Evolutionary conservation across 2,797 vertebrate genomes (phyloP), one percentile per base, ranked within the genome.

Genomic region (Enteromius radiatus): DNA sequence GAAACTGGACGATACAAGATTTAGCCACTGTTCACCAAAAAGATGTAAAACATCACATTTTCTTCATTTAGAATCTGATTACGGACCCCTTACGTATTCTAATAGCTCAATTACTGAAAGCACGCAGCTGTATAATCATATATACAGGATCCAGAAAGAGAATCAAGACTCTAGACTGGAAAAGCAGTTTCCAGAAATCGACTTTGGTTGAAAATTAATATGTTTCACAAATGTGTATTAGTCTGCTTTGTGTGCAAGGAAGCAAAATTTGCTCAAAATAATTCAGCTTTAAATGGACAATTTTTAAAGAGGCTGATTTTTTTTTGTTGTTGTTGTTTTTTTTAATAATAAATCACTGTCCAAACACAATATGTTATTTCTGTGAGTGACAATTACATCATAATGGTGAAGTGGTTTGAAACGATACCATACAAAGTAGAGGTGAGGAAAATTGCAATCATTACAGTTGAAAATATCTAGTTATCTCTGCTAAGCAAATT

Each of bases 401-500:
- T 91, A 91, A 93, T 86, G 92, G 93, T 93, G 91, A 95, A 91
- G 92, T 93, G 93, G 91, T 93, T 91, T 93, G 92, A 94, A 94
- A 93, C 80, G 84, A 93, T 92, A 92, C 92, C 92, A 94, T 92
- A 92, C 91, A 93, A 93, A 93, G 92, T 93, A 95, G 91, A 93
- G 91, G 91, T 92, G 93, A 94, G 93, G 93, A 95, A 94, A 94
- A 92, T 92, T 86, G 92, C 92, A 87, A 94, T 95, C 87, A 87
- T 93, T 93, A 95, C 94, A 94, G 91, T 93, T 94, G 90, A 86
- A 89, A 94, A 93, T 92, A 93, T 94, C 94, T 95, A 95, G 90
- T 92, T 41, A 52, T 67, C 43, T 93, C 91, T 90, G 92, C 94
- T 95, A 95, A 93, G 94, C 93, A 88, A 91, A 93, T 93, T 92